These are phyloP conservation scores for Prunella fulvescens DNA, from an alignment of 2,113 vertebrate genomes.

Conservation along the genomic window DNA sequence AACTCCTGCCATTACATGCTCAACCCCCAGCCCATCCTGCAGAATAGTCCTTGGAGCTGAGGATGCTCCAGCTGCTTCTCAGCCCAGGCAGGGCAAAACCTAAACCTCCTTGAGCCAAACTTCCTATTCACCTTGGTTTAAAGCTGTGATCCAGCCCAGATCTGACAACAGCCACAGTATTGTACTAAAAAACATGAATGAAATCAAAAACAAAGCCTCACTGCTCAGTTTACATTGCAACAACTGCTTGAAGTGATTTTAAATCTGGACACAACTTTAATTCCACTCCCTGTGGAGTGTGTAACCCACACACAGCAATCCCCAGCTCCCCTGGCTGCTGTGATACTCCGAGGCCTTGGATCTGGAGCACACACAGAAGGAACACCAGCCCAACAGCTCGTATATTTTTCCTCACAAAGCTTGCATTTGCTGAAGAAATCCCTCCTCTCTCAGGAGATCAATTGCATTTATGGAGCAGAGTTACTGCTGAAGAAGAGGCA, in stretches of 20 bases:
- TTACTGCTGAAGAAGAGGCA: conserved; percentile 42
- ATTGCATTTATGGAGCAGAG: conserved; percentile 60
- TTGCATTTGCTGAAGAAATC: conserved; percentile 38
- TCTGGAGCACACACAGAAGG: neutral
- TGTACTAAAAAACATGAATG: neutral
- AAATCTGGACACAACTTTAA: neutral
- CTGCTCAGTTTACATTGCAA: neutral
- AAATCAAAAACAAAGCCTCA: neutral
- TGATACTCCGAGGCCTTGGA: neutral
- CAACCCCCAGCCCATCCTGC: neutral
- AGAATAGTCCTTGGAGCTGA: neutral
- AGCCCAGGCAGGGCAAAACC: neutral
- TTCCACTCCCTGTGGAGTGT: accelerated
- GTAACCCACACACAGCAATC: accelerated
- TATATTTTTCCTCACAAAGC: conserved; percentile 23
- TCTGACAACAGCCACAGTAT: neutral
- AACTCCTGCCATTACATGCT: neutral
- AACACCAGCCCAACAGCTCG: neutral
- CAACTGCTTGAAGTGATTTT: neutral
- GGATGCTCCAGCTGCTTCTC: neutral
- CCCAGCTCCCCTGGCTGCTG: neutral
- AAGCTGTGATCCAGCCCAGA: neutral
- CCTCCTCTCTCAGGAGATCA: conserved; percentile 59
- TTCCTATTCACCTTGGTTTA: accelerated
- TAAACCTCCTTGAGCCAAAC: neutral